Evolutionary conservation across 2,888 invertebrate species (phyloP).

Genomic region (Caenorhabditis afra): DNA sequence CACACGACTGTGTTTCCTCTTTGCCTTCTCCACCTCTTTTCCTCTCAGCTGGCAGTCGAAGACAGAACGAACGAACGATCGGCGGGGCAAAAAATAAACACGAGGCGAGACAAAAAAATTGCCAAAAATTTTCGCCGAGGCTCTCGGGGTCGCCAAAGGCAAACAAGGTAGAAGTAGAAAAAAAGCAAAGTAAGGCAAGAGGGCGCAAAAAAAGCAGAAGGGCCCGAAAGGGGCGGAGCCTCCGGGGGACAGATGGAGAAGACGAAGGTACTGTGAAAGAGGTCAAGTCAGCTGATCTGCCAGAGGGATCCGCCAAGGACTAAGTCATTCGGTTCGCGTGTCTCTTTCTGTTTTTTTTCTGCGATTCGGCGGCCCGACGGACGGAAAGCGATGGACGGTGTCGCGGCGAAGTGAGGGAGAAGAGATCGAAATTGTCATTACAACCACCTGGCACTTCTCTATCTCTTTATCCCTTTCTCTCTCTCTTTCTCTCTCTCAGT

Average conservation of each 20-base stretch:
- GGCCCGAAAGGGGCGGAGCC: not conserved
- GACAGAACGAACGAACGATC: conserved; percentile 22
- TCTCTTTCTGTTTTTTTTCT: not conserved
- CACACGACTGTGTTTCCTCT: not conserved
- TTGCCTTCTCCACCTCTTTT: no score
- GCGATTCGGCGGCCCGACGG: conserved; percentile 1
- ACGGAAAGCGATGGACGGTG: conserved; percentile 7
- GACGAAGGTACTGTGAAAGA: not conserved
- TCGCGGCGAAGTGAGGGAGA: conserved; percentile 5
- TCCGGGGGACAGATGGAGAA: conserved; percentile 3
- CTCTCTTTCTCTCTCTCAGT: conserved; percentile 24
- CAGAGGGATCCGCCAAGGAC: conserved; percentile 5
- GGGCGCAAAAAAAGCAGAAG: not conserved
- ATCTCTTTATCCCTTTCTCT: conserved; percentile 15
- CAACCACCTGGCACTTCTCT: conserved; percentile 47
- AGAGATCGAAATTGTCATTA: conserved; percentile 55
- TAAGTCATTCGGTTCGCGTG: not conserved
- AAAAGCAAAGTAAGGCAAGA: no score
- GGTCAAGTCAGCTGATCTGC: conserved; percentile 21
- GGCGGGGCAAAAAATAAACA: conserved; percentile 27
- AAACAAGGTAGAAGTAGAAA: conserved; percentile 35
- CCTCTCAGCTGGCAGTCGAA: conserved; percentile 23
- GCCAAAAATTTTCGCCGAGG: conserved; percentile 6
- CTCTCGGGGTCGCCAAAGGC: conserved; percentile 30
- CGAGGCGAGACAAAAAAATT: conserved; percentile 3